Conservation (phyloP, 1,140 invertebrate species). For the Philopotamus ludificatus region DNA sequence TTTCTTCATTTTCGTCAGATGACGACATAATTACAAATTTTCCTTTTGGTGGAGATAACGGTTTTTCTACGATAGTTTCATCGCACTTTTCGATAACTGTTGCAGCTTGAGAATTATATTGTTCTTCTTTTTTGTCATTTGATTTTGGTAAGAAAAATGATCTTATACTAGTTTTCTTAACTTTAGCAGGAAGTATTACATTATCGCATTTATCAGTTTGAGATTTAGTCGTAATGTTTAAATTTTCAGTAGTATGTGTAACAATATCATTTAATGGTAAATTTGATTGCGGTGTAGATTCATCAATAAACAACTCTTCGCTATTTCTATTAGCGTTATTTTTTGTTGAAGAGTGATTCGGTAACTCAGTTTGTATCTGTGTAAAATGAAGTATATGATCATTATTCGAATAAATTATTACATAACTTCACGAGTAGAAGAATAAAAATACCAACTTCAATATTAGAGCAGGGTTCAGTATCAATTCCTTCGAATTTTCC, state of each 20-base stretch:
- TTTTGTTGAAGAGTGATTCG: background rate
- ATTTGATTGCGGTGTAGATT: too few species aligned
- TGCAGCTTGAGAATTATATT: background rate
- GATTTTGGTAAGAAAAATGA: conserved; percentile 10
- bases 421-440: too few species aligned
- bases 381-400: background rate
- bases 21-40: conserved; percentile 37
- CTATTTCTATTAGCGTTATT: too few species aligned
- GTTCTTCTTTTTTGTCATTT: background rate
- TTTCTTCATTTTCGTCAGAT: conserved; percentile 23
- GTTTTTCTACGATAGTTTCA: background rate
- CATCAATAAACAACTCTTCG: too few species aligned
- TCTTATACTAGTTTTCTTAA: conserved; percentile 21
- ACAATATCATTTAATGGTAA: too few species aligned
- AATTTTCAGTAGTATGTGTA: background rate
- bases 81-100: background rate
- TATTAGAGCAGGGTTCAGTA: too few species aligned
- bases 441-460: too few species aligned
- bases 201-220: background rate
- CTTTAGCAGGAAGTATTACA: background rate
- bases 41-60: background rate
- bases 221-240: background rate
- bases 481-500: conserved; percentile 47
- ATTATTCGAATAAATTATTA: too few species aligned
- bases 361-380: background rate